These are phyloP conservation scores for Linyphia triangularis DNA, from an alignment of 2,888 invertebrate species.

Conservation along the genomic window DNA sequence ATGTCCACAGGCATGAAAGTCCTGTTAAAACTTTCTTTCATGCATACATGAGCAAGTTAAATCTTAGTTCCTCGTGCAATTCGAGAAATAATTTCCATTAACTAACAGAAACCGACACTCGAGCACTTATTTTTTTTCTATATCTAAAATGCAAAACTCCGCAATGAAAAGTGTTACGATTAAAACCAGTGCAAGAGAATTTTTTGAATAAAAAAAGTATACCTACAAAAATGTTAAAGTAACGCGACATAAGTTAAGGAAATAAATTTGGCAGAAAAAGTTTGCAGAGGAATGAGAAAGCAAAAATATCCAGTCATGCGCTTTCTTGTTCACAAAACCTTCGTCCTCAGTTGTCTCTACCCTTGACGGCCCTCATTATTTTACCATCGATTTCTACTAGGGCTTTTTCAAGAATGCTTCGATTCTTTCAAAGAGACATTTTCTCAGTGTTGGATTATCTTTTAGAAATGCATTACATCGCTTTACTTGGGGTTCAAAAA, in stretches of 20 bases:
- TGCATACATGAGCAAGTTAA: too few relatives aligned
- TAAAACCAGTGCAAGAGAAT: conserved; percentile 6
- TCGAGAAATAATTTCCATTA: too few relatives aligned
- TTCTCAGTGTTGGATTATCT: background rate
- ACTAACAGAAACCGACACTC: too few relatives aligned
- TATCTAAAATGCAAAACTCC: too few relatives aligned
- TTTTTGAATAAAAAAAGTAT: background rate
- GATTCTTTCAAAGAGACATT: conserved; percentile 33
- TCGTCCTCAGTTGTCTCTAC: conserved; percentile 15
- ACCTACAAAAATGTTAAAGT: conserved; percentile 48
- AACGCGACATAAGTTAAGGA: conserved; percentile 54
- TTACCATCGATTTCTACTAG: conserved; percentile 49
- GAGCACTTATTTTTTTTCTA: too few relatives aligned
- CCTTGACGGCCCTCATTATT: conserved; percentile 61
- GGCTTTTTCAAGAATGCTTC: conserved; percentile 23
- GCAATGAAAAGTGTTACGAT: background rate
- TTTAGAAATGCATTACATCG: background rate
- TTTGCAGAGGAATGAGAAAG: background rate
- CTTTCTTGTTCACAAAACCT: conserved; percentile 50
- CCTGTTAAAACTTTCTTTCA: too few relatives aligned
- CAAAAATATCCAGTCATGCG: conserved; percentile 1
- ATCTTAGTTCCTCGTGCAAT: too few relatives aligned
- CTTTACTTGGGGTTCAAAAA: background rate
- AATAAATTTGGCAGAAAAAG: conserved; percentile 37
- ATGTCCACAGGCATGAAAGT: too few relatives aligned